Conservation (phyloP, 2,888 invertebrate species). For the Aelia acuminata region DNA sequence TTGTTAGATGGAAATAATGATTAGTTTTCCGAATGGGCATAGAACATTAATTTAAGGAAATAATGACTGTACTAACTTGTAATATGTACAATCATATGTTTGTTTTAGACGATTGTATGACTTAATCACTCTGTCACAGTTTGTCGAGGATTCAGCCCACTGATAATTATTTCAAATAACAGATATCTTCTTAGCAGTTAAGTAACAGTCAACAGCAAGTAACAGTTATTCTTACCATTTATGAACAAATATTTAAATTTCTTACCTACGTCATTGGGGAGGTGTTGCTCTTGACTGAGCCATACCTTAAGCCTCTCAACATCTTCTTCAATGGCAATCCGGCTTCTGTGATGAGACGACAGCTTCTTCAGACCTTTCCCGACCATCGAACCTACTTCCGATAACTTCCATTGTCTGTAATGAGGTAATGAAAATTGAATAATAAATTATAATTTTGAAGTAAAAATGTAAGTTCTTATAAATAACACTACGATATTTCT, state of each 20-base stretch:
- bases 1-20: no score
- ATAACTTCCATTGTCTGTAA: conserved; percentile 22
- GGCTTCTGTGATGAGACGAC: background rate
- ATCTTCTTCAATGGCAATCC: background rate
- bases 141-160: background rate
- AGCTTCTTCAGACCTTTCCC: conserved; percentile 29
- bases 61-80: background rate
- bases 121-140: background rate
- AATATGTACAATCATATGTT: background rate
- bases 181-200: background rate
- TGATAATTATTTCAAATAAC: background rate
- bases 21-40: no score
- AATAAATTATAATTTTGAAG: no score
- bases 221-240: background rate
- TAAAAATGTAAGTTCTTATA: no score
- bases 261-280: conserved; percentile 16
- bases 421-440: background rate
- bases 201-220: background rate
- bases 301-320: conserved; percentile 6
- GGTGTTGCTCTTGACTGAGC: conserved; percentile 1
- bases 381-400: background rate
- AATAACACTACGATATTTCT: no score
- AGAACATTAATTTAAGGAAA: no score
- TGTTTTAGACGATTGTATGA: background rate
- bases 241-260: background rate